These are phyloP conservation scores for Priocnemis perturbator DNA, from an alignment of 2,888 invertebrate species.

Conservation along the genomic window DNA sequence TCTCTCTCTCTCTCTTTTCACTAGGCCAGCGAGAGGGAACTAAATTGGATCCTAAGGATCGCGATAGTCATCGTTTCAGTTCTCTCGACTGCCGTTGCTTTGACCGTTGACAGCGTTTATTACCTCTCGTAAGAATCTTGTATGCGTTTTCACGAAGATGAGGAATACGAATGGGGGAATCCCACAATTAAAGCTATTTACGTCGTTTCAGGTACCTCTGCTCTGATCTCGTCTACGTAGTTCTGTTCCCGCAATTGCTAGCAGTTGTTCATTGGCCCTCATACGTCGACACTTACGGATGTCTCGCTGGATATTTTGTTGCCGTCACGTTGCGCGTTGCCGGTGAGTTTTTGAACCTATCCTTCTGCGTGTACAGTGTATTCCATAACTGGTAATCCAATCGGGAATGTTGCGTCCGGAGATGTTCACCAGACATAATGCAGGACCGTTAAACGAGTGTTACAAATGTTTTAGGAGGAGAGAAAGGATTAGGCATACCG, in stretches of 20 bases:
- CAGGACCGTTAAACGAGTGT: too few relatives aligned
- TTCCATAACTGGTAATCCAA: too few relatives aligned
- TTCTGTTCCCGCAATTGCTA: slow-evolving; percentile 84
- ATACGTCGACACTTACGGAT: slow-evolving; percentile 83
- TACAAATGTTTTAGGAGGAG: slow-evolving; percentile 76
- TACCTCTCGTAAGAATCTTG: slow-evolving; percentile 72
- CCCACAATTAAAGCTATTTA: neutral
- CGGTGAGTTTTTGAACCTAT: slow-evolving; percentile 58
- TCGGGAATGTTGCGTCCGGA: too few relatives aligned
- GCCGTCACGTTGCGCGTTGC: slow-evolving; percentile 77
- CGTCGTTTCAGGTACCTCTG: slow-evolving; percentile 77
- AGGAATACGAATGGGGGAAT: neutral
- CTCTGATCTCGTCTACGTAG: slow-evolving; percentile 84
- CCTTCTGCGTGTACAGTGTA: neutral
- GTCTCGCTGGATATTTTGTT: slow-evolving; percentile 77
- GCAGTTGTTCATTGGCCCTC: slow-evolving; percentile 81
- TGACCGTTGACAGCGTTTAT: slow-evolving; percentile 83
- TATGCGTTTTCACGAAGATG: neutral
- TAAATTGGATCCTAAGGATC: slow-evolving; percentile 82
- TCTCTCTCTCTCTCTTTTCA: too few relatives aligned
- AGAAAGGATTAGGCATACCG: slow-evolving; percentile 77
- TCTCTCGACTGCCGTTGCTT: slow-evolving; percentile 80
- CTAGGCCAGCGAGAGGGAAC: slow-evolving; percentile 82
- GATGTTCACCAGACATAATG: too few relatives aligned
- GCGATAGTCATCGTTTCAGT: slow-evolving; percentile 80